A percentile compares a stretch with the other conserved stretches of the same genome.
These are phyloP conservation scores for Agrotis exclamationis DNA, from an alignment of 2,888 invertebrate genomes.

Conservation along the genomic window DNA sequence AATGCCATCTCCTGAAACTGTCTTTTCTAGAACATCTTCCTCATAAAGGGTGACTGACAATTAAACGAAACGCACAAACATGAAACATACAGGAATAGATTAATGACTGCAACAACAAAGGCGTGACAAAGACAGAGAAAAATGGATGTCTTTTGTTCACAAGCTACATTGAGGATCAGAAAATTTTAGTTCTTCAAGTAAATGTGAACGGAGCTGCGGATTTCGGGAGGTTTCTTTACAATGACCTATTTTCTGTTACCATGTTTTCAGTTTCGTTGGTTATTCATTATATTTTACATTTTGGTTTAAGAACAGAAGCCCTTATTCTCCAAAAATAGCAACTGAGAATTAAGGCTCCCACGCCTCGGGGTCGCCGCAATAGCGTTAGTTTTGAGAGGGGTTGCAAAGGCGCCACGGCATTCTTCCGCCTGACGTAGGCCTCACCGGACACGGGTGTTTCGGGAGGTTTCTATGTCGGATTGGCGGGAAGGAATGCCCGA, in stretches of 20 bases:
- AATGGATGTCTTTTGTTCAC: conserved; percentile 56
- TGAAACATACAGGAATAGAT: conserved; percentile 52
- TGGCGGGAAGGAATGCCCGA: no score
- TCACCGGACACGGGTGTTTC: no score
- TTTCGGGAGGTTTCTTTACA: not conserved
- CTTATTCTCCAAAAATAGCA: no score
- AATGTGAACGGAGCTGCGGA: not conserved
- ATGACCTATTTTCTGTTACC: not conserved
- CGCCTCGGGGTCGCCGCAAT: no score
- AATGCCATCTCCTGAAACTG: not conserved
- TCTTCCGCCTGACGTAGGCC: no score
- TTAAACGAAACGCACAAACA: conserved; percentile 33
- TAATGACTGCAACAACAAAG: conserved; percentile 54
- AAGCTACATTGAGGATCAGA: conserved; percentile 41
- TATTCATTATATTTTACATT: not conserved
- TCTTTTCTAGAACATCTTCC: conserved; percentile 12
- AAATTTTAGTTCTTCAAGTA: conserved; percentile 40
- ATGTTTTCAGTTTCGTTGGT: not conserved
- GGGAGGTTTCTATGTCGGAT: no score
- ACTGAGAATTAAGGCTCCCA: no score
- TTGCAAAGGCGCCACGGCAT: no score
- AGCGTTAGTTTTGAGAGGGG: no score
- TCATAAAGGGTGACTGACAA: conserved; percentile 19
- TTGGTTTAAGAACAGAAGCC: no score
- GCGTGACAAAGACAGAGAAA: conserved; percentile 60